A percentile compares a stretch with the other conserved stretches of the same genome.
Conservation (phyloP, 2,888 invertebrate genomes). For the Aquatica leii region DNA sequence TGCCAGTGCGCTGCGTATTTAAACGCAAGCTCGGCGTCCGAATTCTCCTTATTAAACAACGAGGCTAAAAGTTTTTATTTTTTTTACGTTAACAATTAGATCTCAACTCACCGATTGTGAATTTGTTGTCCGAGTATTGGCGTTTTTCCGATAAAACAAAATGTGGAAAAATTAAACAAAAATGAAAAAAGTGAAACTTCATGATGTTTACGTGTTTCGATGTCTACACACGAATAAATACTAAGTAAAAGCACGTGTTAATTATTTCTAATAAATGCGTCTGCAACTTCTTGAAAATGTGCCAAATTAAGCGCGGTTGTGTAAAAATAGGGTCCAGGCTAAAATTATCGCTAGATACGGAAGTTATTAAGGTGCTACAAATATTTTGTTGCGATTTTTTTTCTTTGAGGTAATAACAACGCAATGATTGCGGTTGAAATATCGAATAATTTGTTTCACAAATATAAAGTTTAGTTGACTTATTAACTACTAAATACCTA, state of each 20-base stretch:
- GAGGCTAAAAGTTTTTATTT: constrained; percentile 44
- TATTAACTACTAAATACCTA: no score
- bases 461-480: no score
- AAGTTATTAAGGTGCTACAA: no score
- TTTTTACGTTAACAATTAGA: neutral
- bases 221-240: neutral
- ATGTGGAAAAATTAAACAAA: neutral
- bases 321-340: neutral
- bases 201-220: neutral
- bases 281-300: constrained; percentile 9
- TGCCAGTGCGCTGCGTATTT: constrained; percentile 65
- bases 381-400: no score
- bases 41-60: constrained; percentile 61
- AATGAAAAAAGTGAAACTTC: neutral
- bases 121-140: constrained; percentile 4
- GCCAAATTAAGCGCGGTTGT: constrained; percentile 1
- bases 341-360: neutral
- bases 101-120: constrained; percentile 1
- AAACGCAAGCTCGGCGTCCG: constrained; percentile 68
- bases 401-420: no score
- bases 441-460: no score
- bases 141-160: neutral
- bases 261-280: constrained; percentile 2
- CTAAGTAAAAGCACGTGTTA: neutral
- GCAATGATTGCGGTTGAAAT: no score